Evolutionary conservation across 2,113 vertebrate species (phyloP), one percentile per base, ranked within the genome.

Genomic region (Hipposideros armiger): DNA sequence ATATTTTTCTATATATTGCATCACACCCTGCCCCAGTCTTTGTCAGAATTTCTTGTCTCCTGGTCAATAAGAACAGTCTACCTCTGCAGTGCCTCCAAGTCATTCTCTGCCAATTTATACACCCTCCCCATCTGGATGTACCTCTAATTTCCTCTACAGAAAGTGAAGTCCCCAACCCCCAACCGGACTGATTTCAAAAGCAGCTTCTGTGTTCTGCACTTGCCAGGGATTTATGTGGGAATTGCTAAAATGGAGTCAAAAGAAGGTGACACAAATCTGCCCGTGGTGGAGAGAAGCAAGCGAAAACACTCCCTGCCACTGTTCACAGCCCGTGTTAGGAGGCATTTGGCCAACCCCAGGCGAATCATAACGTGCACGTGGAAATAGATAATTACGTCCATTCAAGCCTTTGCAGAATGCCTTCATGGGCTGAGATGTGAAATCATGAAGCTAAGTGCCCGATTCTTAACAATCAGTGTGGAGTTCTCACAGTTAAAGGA

Each of bases 301-400:
- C 8, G 16, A 81, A 56, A 5, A 14, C 11, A 45, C 76, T 47
- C n/a, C 19, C 54, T 32, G 10, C 16, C 28, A 24, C 76, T 78
- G 69, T 58, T 3, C 54, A 22, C 52, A 70, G 50, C 22, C 52
- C 36, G 40, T 67, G 13, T 95, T 66, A 72, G 85, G 90, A 91
- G 93, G 95, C 69, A 42, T 77, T 94, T 67, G 40, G 66, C n/a
- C 52, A 67, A 67, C 66, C 94, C 30, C 54, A 85, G 67, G 47
- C 77, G 81, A 93, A 90, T 76, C 2, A 0, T 86, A 86, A 88
- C 69, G 69, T 88, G 30, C 28, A 40, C 54, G 92, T 95, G 70
- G 95, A 97, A 96, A 95, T 60, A 83, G 96, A 96, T 97, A 80
- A 90, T 91, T 84, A 84, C 60, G 80, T 86, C 90, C 84, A 90